A percentile compares a stretch with the other conserved stretches of the same genome.
Conservation (phyloP, 2,797 vertebrate species). For the Premnoplex brunnescens region DNA sequence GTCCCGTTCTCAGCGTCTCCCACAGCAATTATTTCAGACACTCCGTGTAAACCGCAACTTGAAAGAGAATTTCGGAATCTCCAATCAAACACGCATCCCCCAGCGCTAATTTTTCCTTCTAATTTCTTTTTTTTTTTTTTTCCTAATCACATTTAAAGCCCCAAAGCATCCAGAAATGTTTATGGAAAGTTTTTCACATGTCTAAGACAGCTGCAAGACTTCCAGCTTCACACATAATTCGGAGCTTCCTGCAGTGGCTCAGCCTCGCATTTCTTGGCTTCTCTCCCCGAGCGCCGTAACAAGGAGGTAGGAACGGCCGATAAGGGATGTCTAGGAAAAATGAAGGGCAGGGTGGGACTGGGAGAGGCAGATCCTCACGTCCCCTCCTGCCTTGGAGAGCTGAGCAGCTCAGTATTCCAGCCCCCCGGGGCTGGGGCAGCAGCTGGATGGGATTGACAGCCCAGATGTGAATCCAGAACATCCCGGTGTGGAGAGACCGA, state of each 20-base stretch:
- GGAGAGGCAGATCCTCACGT: neutral
- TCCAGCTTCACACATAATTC: neutral
- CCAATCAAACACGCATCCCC: neutral
- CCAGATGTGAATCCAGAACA: fast-evolving
- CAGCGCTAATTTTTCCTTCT: neutral
- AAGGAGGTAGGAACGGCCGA: neutral
- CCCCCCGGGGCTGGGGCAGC: neutral
- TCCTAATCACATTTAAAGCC: neutral
- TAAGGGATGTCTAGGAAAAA: neutral
- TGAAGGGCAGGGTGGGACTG: neutral
- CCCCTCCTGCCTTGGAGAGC: fast-evolving
- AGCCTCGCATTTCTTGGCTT: neutral
- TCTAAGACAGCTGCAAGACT: neutral
- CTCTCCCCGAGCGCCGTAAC: neutral
- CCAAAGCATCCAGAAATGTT: neutral
- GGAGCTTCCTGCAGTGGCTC: neutral
- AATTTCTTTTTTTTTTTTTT: neutral
- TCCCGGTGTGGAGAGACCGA: too few relatives aligned
- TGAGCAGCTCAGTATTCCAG: neutral
- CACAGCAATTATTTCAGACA: neutral
- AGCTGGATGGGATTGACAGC: neutral
- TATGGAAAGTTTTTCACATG: neutral
- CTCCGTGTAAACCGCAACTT: fast-evolving
- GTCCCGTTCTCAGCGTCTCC: neutral
- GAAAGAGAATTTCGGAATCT: neutral